phyloP scores from a whole-genome alignment of 2,888 invertebrate species.

The Gryllus longicercus region DNA sequence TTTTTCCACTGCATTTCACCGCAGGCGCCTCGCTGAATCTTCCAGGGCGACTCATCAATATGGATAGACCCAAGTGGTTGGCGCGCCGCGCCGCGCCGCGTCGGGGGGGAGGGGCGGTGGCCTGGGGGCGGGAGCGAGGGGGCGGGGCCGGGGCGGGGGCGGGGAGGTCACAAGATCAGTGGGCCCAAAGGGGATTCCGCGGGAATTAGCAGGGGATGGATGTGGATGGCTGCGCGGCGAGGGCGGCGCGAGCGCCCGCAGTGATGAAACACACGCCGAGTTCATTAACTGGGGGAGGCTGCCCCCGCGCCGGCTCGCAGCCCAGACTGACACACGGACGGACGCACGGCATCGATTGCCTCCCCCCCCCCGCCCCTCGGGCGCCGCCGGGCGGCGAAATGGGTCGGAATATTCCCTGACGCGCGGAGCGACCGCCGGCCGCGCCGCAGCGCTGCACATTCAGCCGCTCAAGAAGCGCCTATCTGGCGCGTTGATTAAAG shows the following conservation, averaged over 20 bases:
- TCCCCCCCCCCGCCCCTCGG: no score
- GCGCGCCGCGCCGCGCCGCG: neutral
- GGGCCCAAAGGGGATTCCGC: slow-evolving; percentile 5
- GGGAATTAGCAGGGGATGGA: slow-evolving; percentile 17
- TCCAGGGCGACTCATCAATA: slow-evolving; percentile 1
- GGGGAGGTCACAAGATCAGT: neutral
- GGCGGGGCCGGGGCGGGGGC: neutral
- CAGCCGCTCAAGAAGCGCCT: no score
- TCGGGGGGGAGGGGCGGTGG: neutral
- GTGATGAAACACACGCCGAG: slow-evolving; percentile 17
- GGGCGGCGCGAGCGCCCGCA: neutral
- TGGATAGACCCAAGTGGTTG: slow-evolving; percentile 10
- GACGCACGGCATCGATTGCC: neutral
- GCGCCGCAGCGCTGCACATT: no score
- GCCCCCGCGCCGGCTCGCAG: neutral
- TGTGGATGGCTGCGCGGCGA: slow-evolving; percentile 2
- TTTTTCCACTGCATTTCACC: neutral
- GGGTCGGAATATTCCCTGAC: no score
- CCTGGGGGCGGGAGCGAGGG: neutral
- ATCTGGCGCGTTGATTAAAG: no score
- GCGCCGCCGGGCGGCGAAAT: no score
- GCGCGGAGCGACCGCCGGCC: no score
- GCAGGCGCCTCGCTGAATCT: neutral
- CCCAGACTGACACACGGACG: neutral
- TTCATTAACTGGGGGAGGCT: slow-evolving; percentile 17